These are phyloP conservation scores for Lasioglossum albipes DNA, from an alignment of 1,140 invertebrate species.

Conservation along the genomic window DNA sequence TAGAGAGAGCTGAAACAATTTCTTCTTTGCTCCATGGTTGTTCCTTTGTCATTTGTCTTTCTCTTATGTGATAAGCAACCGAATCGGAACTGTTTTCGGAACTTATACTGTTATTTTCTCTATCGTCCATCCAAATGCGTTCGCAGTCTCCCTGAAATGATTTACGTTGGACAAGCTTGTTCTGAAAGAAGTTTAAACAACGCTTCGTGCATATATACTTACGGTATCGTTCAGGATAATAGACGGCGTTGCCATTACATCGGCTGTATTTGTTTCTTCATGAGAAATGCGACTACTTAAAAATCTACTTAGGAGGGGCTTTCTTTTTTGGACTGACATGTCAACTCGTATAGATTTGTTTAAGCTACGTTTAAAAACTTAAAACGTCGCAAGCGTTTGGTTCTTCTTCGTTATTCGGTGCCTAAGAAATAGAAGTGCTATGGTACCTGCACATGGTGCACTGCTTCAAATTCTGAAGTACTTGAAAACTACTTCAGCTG, in stretches of 20 bases:
- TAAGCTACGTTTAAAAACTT: background rate
- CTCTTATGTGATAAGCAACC: slow-evolving; percentile 57
- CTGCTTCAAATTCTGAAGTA: slow-evolving; percentile 11
- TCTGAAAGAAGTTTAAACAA: background rate
- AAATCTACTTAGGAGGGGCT: slow-evolving; percentile 58
- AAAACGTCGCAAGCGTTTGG: background rate
- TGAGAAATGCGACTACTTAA: slow-evolving; percentile 50
- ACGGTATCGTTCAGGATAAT: slow-evolving; percentile 56
- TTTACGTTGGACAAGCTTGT: slow-evolving; percentile 1
- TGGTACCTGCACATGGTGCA: background rate
- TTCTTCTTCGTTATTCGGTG: background rate
- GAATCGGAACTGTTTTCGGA: slow-evolving; percentile 70
- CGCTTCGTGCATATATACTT: slow-evolving; percentile 6
- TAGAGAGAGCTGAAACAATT: slow-evolving; percentile 65
- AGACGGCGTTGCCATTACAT: slow-evolving; percentile 37
- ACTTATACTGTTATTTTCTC: slow-evolving; percentile 67
- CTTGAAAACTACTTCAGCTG: slow-evolving; percentile 51
- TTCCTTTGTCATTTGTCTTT: slow-evolving; percentile 61
- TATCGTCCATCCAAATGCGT: slow-evolving; percentile 69
- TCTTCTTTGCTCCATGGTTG: slow-evolving; percentile 72
- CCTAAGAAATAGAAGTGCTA: background rate
- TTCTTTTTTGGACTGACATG: slow-evolving; percentile 50
- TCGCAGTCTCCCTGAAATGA: slow-evolving; percentile 57
- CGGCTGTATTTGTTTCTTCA: slow-evolving; percentile 45
- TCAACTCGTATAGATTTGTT: background rate